Evolutionary conservation across 2,888 invertebrate species (phyloP), one percentile per base, ranked within the genome.

Genomic region (Parthenolecanium corni): DNA sequence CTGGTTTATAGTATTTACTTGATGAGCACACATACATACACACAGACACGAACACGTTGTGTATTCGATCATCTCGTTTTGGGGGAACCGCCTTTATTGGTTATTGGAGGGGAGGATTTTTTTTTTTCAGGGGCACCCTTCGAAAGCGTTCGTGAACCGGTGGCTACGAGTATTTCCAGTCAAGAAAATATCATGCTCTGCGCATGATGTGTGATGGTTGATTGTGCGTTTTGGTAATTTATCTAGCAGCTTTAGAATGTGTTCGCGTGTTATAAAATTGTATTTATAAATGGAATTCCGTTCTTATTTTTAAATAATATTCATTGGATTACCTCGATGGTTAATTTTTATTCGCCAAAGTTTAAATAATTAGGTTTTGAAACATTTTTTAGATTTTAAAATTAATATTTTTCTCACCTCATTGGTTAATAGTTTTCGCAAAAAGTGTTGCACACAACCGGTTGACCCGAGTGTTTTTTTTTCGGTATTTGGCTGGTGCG

Each of bases 111-210:
- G 57, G 51, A 23, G 16, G 9, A 31, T 31, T 31, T 31, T 31
- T 31, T 31, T 16, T 51, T 61, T 61, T 61, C 49, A 61, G 51
- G 51, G 61, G 61, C 61, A 61, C 36, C 61, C 61, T 61, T 36
- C 24, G 61, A 23, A 61, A 49, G 49, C 40, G 38, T 51, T 61
- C 1, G 49, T 23, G 51, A 61, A 61, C 61, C 61, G 61, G 61
- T 61, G 61, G 61, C 31, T 38, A 49, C 61, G 61, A 36, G 38
- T 58, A 61, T 51, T 61, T 61, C 61, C 61, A 61, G 61, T 61
- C 51, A 12, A 20, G 40, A 49, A 51, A 4, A 54, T 31, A 31
- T 21, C 23, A 14, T n/a, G n/a, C n/a, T 14, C 21, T 49, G 14
- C 21, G 49, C 14, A 5, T 23, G 49, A 21, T 23, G 49, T 49